Evolutionary conservation across 64 coral and sea anemone genomes (phyloP).

Genomic region (Platygyra sinensis): DNA sequence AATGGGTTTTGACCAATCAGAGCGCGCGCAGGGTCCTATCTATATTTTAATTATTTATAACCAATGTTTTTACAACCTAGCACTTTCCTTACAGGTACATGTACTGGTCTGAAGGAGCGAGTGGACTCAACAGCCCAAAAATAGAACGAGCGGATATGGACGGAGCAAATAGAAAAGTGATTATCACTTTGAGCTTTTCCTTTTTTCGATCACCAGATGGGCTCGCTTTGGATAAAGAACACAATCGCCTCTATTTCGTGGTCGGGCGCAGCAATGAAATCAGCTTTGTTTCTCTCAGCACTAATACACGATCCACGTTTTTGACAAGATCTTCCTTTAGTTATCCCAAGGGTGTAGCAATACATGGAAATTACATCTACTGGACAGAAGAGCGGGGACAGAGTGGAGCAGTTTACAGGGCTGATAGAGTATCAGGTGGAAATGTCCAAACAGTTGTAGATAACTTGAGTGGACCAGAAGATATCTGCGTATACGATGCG

Average conservation of each 20-base stretch:
- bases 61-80: neutral
- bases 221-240: constrained; percentile 16
- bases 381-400: neutral
- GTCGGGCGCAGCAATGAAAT: neutral
- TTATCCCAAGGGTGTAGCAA: neutral
- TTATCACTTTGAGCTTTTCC: neutral
- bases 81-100: constrained; percentile 1
- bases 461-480: neutral
- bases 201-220: neutral
- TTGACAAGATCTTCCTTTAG: neutral
- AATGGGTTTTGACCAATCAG: too few species aligned
- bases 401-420: neutral
- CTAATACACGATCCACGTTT: neutral
- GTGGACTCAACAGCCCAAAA: neutral
- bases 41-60: too few species aligned
- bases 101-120: constrained; percentile 14
- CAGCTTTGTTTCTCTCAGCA: neutral
- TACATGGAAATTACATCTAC: neutral
- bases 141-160: constrained; percentile 49
- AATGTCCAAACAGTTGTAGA: neutral
- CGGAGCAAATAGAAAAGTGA: constrained; percentile 3
- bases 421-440: neutral
- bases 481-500: neutral
- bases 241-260: constrained; percentile 36
- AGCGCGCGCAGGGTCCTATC: too few species aligned